phyloP scores from a whole-genome alignment of 2,888 invertebrate genomes.

The Escarpia spicata region DNA sequence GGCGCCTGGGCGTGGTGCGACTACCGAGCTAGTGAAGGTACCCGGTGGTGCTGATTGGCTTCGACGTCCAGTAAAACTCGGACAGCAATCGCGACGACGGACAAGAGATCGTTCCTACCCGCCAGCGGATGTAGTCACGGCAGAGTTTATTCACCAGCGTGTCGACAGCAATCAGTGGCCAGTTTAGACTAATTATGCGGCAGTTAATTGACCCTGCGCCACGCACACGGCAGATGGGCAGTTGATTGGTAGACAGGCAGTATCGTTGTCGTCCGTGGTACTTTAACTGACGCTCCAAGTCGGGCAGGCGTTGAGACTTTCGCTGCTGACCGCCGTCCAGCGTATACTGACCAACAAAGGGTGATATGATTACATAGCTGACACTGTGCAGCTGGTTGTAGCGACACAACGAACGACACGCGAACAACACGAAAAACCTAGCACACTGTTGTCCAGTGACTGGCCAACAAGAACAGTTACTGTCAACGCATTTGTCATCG shows the following conservation, averaged over 20 bases:
- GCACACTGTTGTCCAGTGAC: neutral
- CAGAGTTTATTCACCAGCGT: neutral
- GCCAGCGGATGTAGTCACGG: neutral
- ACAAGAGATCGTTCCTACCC: neutral
- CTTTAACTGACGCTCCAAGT: neutral
- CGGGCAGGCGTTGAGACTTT: neutral
- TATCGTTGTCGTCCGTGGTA: neutral
- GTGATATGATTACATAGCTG: neutral
- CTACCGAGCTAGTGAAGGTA: too few species aligned
- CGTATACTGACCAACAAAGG: neutral
- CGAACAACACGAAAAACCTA: neutral
- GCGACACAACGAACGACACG: neutral
- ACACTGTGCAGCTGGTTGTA: neutral
- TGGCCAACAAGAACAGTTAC: neutral
- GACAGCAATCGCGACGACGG: neutral
- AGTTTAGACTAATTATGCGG: slow-evolving; percentile 9
- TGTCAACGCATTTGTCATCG: neutral
- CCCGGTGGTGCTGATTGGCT: neutral
- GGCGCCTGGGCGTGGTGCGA: neutral
- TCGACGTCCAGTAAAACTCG: neutral
- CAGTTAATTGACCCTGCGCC: neutral
- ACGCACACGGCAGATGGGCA: neutral
- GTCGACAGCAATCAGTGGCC: neutral
- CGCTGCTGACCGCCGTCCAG: neutral
- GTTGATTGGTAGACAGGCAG: neutral